Evolutionary conservation across 2,113 vertebrate species (phyloP), one percentile per base, ranked within the genome.

Genomic region (Lepus europaeus): DNA sequence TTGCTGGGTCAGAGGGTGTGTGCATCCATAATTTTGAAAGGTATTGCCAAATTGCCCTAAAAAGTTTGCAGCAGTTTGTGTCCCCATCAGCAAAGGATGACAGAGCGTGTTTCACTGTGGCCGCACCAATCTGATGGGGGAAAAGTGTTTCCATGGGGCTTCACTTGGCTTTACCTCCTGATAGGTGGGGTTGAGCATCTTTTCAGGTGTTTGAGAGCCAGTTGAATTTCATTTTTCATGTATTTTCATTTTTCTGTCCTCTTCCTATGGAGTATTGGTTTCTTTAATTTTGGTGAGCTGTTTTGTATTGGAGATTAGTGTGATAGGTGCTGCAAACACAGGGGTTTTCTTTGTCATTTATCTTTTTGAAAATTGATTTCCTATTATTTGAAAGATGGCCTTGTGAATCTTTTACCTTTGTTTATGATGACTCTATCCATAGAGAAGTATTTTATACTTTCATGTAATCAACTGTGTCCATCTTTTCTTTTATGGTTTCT

Each of bases 61-160:
- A 29, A 68, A 76, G 17, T 29, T 9, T 23, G 61, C 63, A 5
- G 17, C 8, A 23, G 2, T 53, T 27, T 61, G 33, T 77, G 1
- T 22, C 72, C 31, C n/a, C 6, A 1, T 51, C 9, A 66, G 51
- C 49, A 25, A 14, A 31, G 11, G 3, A 22, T 16, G 7, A 22
- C 20, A 6, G 5, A 9, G 9, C 22, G 3, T 6, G 8, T 14
- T 36, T 22, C 9, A 39, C 17, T 7, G 14, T 9, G 1, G 11
- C 79, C 23, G 84, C 4, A 5, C 13, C 39, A 10, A 5, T 36
- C 27, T 3, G 20, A 13, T 20, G 11, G 70, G 70, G 20, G 20
- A 6, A 53, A 49, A 59, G 66, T 5, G 22, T 68, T 51, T 90
- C 61, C 6, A 22, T 59, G 23, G 27, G 23, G 14, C 53, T 70